Conservation (phyloP, 2,113 vertebrate genomes). For the Buteo buteo region DNA sequence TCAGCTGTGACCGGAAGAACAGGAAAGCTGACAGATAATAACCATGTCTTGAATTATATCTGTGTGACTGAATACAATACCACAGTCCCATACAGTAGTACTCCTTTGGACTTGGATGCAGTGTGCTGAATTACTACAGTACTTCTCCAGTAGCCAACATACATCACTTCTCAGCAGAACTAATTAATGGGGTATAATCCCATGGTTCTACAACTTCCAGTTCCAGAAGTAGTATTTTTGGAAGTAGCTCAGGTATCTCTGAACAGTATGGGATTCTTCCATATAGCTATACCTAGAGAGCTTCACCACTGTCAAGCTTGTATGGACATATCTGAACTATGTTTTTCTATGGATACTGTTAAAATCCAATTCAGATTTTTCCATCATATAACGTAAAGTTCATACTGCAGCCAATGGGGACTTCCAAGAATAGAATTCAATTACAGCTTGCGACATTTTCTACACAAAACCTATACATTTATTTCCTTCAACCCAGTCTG, state of each 20-base stretch:
- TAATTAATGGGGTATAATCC: not conserved
- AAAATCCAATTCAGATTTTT: not conserved
- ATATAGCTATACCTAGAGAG: not conserved
- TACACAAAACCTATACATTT: not conserved
- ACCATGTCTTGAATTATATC: not conserved
- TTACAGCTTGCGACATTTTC: not conserved
- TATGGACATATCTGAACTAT: not conserved
- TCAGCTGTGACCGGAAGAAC: not conserved
- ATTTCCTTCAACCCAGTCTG: not conserved
- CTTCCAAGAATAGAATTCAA: not conserved
- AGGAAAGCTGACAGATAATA: not conserved
- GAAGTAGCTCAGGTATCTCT: not conserved
- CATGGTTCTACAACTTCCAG: not conserved
- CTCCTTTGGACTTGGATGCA: not conserved
- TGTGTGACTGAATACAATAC: too few relatives aligned
- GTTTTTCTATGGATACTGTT: not conserved
- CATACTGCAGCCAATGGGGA: not conserved
- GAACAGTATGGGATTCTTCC: not conserved
- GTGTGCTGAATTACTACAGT: not conserved
- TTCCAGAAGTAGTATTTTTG: not conserved
- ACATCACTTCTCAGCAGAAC: not conserved
- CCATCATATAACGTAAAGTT: not conserved
- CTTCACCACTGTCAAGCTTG: not conserved
- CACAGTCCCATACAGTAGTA: not conserved
- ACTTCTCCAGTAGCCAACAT: not conserved